Evolutionary conservation across 1,140 invertebrate species (phyloP).

Genomic region (Glomeris maerens): DNA sequence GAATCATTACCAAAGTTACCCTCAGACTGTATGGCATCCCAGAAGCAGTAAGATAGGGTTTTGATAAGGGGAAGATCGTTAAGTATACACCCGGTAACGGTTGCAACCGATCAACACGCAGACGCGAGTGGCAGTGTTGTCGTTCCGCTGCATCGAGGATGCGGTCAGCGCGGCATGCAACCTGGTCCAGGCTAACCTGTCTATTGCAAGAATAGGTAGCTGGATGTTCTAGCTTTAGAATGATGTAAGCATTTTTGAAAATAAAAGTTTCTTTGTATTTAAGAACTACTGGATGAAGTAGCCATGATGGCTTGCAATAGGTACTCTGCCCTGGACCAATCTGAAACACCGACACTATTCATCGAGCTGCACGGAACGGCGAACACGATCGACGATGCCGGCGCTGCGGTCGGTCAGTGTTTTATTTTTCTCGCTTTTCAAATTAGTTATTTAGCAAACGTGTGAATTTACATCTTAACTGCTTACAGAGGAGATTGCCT

Average conservation of each 20-base stretch:
- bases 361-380: constrained; percentile 41
- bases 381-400: too few relatives aligned
- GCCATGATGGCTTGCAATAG: constrained; percentile 31
- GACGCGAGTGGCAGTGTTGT: constrained; percentile 36
- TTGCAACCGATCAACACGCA: too few relatives aligned
- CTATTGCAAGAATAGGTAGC: constrained; percentile 39
- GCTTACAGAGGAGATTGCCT: constrained; percentile 24
- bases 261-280: constrained; percentile 5
- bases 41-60: constrained; percentile 32
- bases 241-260: background rate
- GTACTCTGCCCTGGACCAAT: constrained; percentile 25
- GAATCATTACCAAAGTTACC: constrained; percentile 40
- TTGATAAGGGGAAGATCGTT: too few relatives aligned
- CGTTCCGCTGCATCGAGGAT: constrained; percentile 33
- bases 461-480: too few relatives aligned
- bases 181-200: constrained; percentile 37
- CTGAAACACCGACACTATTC: constrained; percentile 38
- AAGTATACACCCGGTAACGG: too few relatives aligned
- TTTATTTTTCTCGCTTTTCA: too few relatives aligned
- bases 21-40: constrained; percentile 38
- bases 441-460: too few relatives aligned
- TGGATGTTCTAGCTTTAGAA: background rate
- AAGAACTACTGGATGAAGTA: constrained; percentile 41
- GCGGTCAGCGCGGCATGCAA: constrained; percentile 40
- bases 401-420: too few relatives aligned